A percentile compares a stretch with the other conserved stretches of the same genome.
Conservation (phyloP, 2,797 vertebrate genomes). For the Aulostomus chinensis region DNA sequence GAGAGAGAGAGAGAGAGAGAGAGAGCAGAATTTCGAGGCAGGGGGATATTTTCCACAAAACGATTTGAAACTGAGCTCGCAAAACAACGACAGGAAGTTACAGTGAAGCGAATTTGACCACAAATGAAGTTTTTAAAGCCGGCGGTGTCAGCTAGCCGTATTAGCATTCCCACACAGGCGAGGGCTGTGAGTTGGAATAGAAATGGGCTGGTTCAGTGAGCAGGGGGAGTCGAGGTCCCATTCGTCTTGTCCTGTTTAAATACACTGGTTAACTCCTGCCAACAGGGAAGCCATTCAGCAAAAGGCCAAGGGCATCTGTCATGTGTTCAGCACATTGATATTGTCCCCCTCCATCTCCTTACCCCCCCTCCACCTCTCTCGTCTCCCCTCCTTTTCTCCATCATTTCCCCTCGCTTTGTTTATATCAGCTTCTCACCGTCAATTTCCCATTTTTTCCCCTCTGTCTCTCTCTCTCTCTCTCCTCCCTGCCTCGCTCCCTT, state of each 20-base stretch:
- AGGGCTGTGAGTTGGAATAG: constrained; percentile 66
- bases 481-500: constrained; percentile 21
- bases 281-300: constrained; percentile 73
- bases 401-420: constrained; percentile 45
- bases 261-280: constrained; percentile 79
- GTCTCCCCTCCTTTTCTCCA: constrained; percentile 8
- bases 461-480: constrained; percentile 5
- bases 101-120: constrained; percentile 28
- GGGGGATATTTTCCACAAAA: too few relatives aligned
- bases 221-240: constrained; percentile 67
- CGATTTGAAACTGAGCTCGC: too few relatives aligned
- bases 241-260: constrained; percentile 80
- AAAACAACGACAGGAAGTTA: constrained; percentile 3
- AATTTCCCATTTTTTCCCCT: constrained; percentile 1
- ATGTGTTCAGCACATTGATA: constrained; percentile 72
- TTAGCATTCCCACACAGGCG: constrained; percentile 68
- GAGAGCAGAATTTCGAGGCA: too few relatives aligned
- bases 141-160: constrained; percentile 67
- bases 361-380: not conserved
- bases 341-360: constrained; percentile 57
- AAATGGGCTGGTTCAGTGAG: constrained; percentile 73
- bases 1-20: too few relatives aligned
- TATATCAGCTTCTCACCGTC: constrained; percentile 32
- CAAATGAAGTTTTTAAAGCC: constrained; percentile 57
- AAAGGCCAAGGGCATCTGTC: constrained; percentile 80